Evolutionary conservation across 1,140 invertebrate genomes (phyloP), one percentile per base, ranked within the genome.

Genomic region (Matsumurasca onukii): DNA sequence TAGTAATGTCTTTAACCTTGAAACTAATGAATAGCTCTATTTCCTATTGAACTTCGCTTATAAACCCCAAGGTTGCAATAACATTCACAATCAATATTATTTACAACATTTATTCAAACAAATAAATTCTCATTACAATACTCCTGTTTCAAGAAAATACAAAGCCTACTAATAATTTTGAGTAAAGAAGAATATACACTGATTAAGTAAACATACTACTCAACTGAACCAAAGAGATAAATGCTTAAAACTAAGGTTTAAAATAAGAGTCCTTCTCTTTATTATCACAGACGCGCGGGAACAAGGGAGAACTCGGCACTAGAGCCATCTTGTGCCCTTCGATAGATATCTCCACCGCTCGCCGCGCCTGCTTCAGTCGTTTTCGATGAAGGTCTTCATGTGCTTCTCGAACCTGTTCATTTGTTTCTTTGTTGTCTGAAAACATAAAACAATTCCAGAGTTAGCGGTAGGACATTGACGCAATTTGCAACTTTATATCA

Each of bases 291-390:
- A 59, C 55, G 25, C 3, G 55, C 55, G 24, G n/a, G 25, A 9
- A 5, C n/a, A 3, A 29, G 30, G 55, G 2, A 13, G 5, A 27
- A n/a, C 30, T 27, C 30, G 9, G 34, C 15, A 68, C 52, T 87
- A 96, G 83, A 65, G 92, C 86, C 94, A 98, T 97, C 83, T 96
- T 97, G 73, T 94, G 83, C 20, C 96, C 96, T 82, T 98, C 96
- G 72, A 98, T 96, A 69, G 95, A 97, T 76, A 98, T 98, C 75
- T 89, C 87, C 52, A 98, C 92, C 63, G 95, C 95, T 75, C 93
- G 83, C 72, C 89, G 86, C 15, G 87, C 82, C 76, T 92, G 88
- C 76, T 88, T 88, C 73, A 89, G 80, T 39, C 92, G 86, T 84
- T 88, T 76, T 97, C 95, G 20, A 93, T 85, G 76, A 95, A 95